Conservation (phyloP, 2,888 invertebrate species). For the Cryptus armator region DNA sequence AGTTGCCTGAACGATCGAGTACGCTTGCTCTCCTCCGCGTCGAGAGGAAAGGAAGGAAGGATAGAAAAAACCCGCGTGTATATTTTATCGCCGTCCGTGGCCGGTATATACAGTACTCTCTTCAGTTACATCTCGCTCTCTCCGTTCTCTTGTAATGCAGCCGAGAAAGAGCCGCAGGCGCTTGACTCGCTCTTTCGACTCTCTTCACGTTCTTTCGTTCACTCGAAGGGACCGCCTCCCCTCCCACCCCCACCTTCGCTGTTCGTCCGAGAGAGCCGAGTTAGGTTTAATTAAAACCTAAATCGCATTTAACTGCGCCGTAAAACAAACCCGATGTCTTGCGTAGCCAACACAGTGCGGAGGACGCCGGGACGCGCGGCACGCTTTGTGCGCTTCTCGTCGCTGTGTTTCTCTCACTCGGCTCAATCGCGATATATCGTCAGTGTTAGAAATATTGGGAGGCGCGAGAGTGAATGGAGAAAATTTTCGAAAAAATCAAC, state of each 20-base stretch:
- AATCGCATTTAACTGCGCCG: constrained; percentile 81
- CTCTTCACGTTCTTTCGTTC: constrained; percentile 61
- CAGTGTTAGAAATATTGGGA: constrained; percentile 8
- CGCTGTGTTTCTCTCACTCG: background rate
- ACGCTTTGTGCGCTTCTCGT: constrained; percentile 43
- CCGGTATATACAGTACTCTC: constrained; percentile 47
- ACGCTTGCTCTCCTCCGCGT: constrained; percentile 5
- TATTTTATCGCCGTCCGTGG: constrained; percentile 56
- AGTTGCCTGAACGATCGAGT: constrained; percentile 39
- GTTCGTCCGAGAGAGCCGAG: constrained; percentile 64
- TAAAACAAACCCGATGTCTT: constrained; percentile 81
- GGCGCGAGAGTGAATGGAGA: background rate
- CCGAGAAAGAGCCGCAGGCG: constrained; percentile 27
- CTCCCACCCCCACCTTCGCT: constrained; percentile 62
- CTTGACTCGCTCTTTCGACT: constrained; percentile 51
- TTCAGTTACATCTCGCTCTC: constrained; percentile 43
- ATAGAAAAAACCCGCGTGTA: constrained; percentile 50
- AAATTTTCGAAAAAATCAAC: too few relatives aligned
- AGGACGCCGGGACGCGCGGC: constrained; percentile 68
- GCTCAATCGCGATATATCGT: constrained; percentile 50
- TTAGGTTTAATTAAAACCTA: constrained; percentile 82
- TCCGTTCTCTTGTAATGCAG: constrained; percentile 17
- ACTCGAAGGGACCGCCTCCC: constrained; percentile 68
- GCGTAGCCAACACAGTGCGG: constrained; percentile 70
- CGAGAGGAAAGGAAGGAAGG: constrained; percentile 9